A percentile compares a stretch with the other conserved stretches of the same genome.
phyloP scores from a whole-genome alignment of 1,140 invertebrate species.

The Euglossa dilemma region DNA sequence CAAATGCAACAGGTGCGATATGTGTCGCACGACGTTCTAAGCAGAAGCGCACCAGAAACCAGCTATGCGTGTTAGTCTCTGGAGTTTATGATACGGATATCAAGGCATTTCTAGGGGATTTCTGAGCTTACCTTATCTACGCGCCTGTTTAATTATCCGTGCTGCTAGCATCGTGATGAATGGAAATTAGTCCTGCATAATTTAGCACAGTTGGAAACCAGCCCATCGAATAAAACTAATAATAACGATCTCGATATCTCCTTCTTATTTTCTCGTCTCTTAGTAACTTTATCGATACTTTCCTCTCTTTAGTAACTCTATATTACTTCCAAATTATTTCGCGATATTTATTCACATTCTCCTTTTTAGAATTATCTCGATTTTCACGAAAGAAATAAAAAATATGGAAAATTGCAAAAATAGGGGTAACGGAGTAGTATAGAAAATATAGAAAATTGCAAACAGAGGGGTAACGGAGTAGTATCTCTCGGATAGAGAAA shows the following conservation, averaged over 20 bases:
- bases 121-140: neutral
- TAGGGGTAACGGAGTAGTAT: neutral
- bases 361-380: neutral
- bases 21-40: constrained; percentile 37
- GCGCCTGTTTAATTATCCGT: neutral
- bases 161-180: neutral
- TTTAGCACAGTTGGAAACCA: neutral
- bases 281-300: too few species aligned
- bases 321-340: neutral
- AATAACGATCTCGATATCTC: neutral
- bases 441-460: neutral
- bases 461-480: neutral
- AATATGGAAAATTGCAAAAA: neutral
- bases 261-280: neutral
- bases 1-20: constrained; percentile 68
- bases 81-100: neutral
- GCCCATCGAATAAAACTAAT: neutral
- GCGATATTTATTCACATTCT: neutral
- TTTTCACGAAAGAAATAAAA: neutral
- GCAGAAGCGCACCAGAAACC: constrained; percentile 33
- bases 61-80: constrained; percentile 7
- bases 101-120: neutral
- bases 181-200: neutral
- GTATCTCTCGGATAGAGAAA: neutral
- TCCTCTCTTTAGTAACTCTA: neutral